Evolutionary conservation across 1,140 invertebrate genomes (phyloP).

Genomic region (Globodera ellingtonae): DNA sequence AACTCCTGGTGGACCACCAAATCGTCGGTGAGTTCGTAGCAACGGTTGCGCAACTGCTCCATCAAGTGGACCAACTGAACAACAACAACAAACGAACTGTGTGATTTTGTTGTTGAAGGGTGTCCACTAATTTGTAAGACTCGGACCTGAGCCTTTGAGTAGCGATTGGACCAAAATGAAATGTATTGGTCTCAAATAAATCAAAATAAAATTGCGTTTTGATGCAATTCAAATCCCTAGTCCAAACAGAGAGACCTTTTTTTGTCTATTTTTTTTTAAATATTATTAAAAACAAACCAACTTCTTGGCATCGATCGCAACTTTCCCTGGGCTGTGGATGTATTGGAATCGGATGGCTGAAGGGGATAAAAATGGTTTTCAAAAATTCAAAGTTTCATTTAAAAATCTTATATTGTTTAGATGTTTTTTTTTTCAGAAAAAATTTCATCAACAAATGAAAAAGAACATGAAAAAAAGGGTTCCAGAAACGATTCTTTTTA

Average conservation of each 20-base stretch:
- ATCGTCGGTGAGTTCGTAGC: conserved; percentile 48
- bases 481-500: too few species aligned
- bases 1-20: conserved; percentile 44
- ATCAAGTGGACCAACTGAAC: conserved; percentile 1
- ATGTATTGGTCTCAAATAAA: too few species aligned
- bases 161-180: too few species aligned
- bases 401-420: too few species aligned
- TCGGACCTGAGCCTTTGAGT: too few species aligned
- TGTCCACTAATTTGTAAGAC: too few species aligned
- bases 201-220: too few species aligned
- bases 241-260: too few species aligned
- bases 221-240: not conserved
- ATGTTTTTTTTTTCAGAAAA: too few species aligned
- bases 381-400: too few species aligned
- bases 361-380: not conserved
- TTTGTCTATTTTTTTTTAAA: not conserved
- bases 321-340: conserved; percentile 11
- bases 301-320: conserved; percentile 42
- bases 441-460: too few species aligned
- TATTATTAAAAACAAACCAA: conserved; percentile 5
- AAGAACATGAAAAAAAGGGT: too few species aligned
- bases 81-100: not conserved
- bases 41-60: conserved; percentile 37
- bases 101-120: not conserved
- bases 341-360: not conserved